Evolutionary conservation across 1,140 invertebrate genomes (phyloP).

Genomic region (Ceratina calcarata): DNA sequence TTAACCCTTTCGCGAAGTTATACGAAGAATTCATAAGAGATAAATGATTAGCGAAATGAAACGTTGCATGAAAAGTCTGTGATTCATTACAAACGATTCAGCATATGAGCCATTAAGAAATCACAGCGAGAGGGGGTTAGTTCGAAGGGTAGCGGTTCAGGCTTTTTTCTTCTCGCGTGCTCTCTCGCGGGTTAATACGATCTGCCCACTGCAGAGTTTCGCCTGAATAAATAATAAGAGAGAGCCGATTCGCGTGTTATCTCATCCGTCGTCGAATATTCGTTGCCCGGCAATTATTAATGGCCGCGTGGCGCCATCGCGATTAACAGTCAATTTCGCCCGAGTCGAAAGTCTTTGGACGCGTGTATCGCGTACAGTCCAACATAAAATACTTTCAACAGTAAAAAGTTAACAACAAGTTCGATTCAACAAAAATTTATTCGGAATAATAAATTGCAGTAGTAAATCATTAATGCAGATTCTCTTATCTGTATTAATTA

Average conservation of each 20-base stretch:
- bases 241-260: slow-evolving; percentile 64
- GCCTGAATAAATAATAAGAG: slow-evolving; percentile 75
- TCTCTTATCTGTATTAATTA: too few species aligned
- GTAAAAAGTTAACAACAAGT: background rate
- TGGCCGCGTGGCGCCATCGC: slow-evolving; percentile 69
- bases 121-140: background rate
- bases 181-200: slow-evolving; percentile 62
- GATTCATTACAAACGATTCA: too few species aligned
- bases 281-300: slow-evolving; percentile 77
- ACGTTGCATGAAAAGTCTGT: too few species aligned
- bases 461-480: too few species aligned
- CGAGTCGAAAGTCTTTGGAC: slow-evolving; percentile 30
- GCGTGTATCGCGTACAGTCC: slow-evolving; percentile 36
- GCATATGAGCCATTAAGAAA: too few species aligned
- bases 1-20: too few species aligned
- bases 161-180: slow-evolving; percentile 16
- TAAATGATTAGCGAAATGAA: too few species aligned
- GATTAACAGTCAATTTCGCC: slow-evolving; percentile 64
- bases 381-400: slow-evolving; percentile 1
- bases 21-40: too few species aligned
- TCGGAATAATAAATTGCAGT: too few species aligned
- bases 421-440: too few species aligned
- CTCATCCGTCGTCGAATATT: slow-evolving; percentile 75
- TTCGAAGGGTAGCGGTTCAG: too few species aligned
- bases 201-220: slow-evolving; percentile 68